Evolutionary conservation across 2,797 vertebrate genomes (phyloP), one percentile per base, ranked within the genome.

Genomic region (Champsocephalus gunnari): DNA sequence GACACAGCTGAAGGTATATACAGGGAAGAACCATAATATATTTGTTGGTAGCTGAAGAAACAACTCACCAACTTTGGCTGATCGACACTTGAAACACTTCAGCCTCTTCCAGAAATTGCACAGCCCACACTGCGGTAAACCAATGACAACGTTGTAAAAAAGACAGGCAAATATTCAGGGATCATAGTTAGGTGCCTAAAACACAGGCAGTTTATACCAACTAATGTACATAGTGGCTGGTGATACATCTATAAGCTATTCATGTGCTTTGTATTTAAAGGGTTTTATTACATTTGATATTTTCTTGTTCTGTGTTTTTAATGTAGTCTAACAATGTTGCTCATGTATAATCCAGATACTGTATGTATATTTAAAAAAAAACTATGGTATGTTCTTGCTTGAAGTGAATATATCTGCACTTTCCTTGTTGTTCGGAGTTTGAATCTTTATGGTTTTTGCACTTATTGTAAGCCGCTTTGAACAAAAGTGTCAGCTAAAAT

Each of bases 81-180:
- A 95, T 87, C 97, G 96, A 86, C 97, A 98, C 84, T 96, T 95
- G 91, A 98, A 98, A 89, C 97, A 98, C 95, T 97, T 98, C 81
- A 96, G 95, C 89, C 96, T 96, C 91, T 97, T 96, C 65, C 96
- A 95, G 94, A 98, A 98, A 95, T 98, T 98, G 93, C 96, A 97
- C 87, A 97, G 93, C 88, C 96, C 96, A 91, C 97, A 98, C 97
- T 98, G 85, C 3, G 75, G 94, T 63, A 61, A 88, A 88, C 34
- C 61, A 66, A 72, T 79, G 68, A 84, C 10, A 84, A 51, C 12
- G 28, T 80, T 85, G 79, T 72, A 14, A 32, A 17, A 19, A 38
- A 17, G 12, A 45, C 3, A 56, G 10, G 38, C 2, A 51, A 12
- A 59, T 28, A 50, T 9, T 28, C 17, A 59, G 14, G 0, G 21